Evolutionary conservation across 2,888 invertebrate species (phyloP).

Genomic region (Allacma fusca): DNA sequence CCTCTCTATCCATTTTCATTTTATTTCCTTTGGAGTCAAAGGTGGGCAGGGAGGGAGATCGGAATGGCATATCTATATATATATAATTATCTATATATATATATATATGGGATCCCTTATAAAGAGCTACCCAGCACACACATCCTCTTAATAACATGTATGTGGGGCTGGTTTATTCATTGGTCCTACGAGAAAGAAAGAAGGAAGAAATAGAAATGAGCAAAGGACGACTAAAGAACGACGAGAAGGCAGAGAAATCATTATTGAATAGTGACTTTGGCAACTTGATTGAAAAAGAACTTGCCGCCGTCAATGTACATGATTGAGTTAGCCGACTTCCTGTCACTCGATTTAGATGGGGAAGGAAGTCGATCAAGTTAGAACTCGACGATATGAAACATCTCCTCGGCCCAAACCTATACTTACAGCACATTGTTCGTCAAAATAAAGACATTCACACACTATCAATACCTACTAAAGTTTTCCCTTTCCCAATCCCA

Average conservation of each 20-base stretch:
- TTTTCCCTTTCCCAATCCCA: background rate
- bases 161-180: background rate
- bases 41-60: background rate
- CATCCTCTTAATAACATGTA: background rate
- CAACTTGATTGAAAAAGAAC: constrained; percentile 44
- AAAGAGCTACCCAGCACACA: background rate
- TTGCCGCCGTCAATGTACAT: constrained; percentile 30
- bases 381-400: constrained; percentile 4
- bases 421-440: constrained; percentile 9
- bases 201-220: constrained; percentile 24
- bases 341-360: constrained; percentile 38
- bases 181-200: background rate
- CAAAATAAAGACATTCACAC: background rate
- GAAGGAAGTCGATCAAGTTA: constrained; percentile 38
- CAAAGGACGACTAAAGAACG: background rate
- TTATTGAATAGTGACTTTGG: constrained; percentile 38
- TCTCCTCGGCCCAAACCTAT: background rate
- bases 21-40: constrained; percentile 23
- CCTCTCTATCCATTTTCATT: background rate
- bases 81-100: constrained; percentile 3
- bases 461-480: background rate
- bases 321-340: constrained; percentile 45
- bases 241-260: constrained; percentile 28
- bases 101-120: background rate
- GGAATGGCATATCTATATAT: background rate